Evolutionary conservation across 2,888 invertebrate genomes (phyloP), one percentile per base, ranked within the genome.

Genomic region (Prostheceraeus crozeri): DNA sequence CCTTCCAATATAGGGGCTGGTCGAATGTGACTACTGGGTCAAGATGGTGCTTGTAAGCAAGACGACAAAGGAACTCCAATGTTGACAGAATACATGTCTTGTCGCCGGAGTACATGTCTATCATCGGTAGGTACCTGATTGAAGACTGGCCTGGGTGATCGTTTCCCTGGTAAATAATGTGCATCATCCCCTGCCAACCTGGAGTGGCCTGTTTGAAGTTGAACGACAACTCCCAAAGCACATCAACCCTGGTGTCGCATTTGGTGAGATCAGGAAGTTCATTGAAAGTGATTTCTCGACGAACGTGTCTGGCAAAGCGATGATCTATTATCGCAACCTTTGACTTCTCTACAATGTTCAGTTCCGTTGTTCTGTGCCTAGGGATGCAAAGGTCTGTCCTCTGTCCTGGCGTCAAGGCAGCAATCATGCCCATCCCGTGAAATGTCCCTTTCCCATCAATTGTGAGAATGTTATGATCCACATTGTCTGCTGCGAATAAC

Each of bases 401-500:
- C 57, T 61, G 31, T 53, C 62, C 61, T 25, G 67, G 68, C 25
- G 66, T 66, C 4, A 64, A 51, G 11, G 57, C 36, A 8, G 65
- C 65, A 21, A 68, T 67, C n/a, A 68, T 66, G 2, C 67, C 65
- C 64, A 67, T 67, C 1, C 66, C 67, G 60, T 65, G 68, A 48
- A 67, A 67, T 14, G 68, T 65, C 35, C 60, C 54, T 16, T 63
- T 48, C 1, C 65, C 67, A 51, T 68, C 66, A n/a, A 67, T 11
- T 6, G 65, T 67, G 25, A 57, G 36, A 16, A 63, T 58, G 48
- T 68, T 67, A 56, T 68, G 68, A 58, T 69, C 66, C 1, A 66
- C 66, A 61, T 68, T 69, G 57, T 69, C 68, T 33, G 67, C 67
- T n/a, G 62, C 64, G 56, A 62, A 68, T 59, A 67, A 68, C 4